Conservation (phyloP, 2,888 invertebrate species). For the Nomada fucata region DNA sequence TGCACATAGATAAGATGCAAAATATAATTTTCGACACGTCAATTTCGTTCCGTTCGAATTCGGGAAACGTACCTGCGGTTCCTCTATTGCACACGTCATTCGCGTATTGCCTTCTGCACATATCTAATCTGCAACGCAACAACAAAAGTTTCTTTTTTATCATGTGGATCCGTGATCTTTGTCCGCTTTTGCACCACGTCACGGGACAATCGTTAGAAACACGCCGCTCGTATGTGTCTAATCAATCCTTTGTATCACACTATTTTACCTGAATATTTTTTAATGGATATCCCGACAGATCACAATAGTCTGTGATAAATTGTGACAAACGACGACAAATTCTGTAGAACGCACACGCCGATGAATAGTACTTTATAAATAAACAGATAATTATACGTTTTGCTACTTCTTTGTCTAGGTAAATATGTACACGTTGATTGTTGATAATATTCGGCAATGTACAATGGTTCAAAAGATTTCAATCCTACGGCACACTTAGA, state of each 20-base stretch:
- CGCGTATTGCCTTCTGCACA: constrained; percentile 98
- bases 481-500: too few relatives aligned
- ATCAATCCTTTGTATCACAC: background rate
- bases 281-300: background rate
- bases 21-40: constrained; percentile 18
- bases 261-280: background rate
- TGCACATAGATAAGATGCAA: constrained; percentile 50
- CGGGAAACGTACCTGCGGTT: constrained; percentile 94
- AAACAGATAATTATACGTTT: too few relatives aligned
- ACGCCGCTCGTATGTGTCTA: constrained; percentile 7
- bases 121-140: constrained; percentile 97
- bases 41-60: constrained; percentile 52
- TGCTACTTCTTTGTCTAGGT: too few relatives aligned
- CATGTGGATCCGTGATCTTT: constrained; percentile 66
- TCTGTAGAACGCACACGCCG: too few relatives aligned
- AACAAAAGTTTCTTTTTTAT: constrained; percentile 85
- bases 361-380: too few relatives aligned
- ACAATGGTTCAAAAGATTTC: too few relatives aligned
- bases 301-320: background rate
- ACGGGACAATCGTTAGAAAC: constrained; percentile 69
- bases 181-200: constrained; percentile 65
- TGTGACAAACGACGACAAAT: too few relatives aligned
- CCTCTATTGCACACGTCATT: constrained; percentile 98
- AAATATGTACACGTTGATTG: too few relatives aligned
- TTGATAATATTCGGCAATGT: too few relatives aligned